Base-by-base conservation (phyloP, 1,140 invertebrate species). In the Globodera rostochiensis region DNA sequence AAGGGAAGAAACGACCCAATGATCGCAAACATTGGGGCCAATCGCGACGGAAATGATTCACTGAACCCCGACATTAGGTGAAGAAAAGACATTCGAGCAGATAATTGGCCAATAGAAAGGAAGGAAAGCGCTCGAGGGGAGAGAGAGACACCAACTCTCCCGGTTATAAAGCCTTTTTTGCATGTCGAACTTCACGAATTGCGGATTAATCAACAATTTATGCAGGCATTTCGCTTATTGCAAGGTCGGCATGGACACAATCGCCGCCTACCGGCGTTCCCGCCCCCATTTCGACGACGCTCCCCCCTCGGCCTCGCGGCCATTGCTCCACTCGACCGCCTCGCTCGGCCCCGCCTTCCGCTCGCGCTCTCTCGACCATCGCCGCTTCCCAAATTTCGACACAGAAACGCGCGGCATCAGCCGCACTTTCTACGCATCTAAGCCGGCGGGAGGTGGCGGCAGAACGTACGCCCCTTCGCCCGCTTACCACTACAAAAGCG, bases 361-460 rank as follows among this genome's bases (percentile, higher is more conserved):
- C 69, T 71, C 69, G 36, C 69, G 69, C 69, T 71, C 69, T 36
- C 69, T 71, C 36, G 69, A 71, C 69, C 69, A 71, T 3, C 69
- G 69, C 1, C 69, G 69, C 21, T 71, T 71, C 5, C n/a, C 69
- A 2, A 47, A 36, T 19, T 71, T 71, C n/a, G 57, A 64, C 57
- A 64, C 57, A 6, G 57, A 64, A 64, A 19, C 11, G 15, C 11
- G 57, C 19, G 57, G 57, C 15, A 2, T 64, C 57, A 64, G 57
- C 5, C 57, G 57, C 57, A 64, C 57, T 64, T 64, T 19, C 19
- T 64, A 64, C 57, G 57, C 57, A 6, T 64, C 57, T 19, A 64
- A 64, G 57, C 57, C 57, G 57, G 57, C 13, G 5, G 57, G 11
- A 64, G 57, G 57, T 64, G 57, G 57, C 57, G 57, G 15, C 1